phyloP scores from a whole-genome alignment of 2,797 vertebrate genomes.

The Aulostomus chinensis region DNA sequence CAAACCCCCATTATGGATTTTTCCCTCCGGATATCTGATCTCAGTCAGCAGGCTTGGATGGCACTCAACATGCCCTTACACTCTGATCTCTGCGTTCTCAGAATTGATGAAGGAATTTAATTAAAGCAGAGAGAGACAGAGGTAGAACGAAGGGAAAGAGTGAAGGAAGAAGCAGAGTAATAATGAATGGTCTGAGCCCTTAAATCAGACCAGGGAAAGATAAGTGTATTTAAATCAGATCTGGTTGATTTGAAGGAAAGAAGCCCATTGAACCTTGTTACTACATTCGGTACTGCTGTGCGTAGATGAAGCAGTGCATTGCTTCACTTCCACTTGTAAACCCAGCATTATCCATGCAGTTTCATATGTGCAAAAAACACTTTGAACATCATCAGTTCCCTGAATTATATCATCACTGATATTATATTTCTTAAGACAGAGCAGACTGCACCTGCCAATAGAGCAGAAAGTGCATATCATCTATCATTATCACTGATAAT shows the following conservation, averaged over 20 bases:
- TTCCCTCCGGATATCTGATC: slow-evolving; percentile 69
- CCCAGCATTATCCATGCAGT: too few relatives aligned
- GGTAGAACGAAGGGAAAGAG: slow-evolving; percentile 31
- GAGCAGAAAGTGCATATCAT: too few relatives aligned
- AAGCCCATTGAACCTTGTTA: slow-evolving; percentile 45
- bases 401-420: too few relatives aligned
- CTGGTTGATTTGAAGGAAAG: slow-evolving; percentile 45
- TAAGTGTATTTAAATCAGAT: slow-evolving; percentile 67
- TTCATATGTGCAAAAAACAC: too few relatives aligned
- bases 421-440: too few relatives aligned
- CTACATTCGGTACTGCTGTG: slow-evolving; percentile 32
- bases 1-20: slow-evolving; percentile 65
- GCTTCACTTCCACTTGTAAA: background rate
- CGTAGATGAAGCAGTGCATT: slow-evolving; percentile 22
- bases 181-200: slow-evolving; percentile 62
- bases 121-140: slow-evolving; percentile 58
- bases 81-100: slow-evolving; percentile 55
- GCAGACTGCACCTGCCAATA: too few relatives aligned
- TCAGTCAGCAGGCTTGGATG: slow-evolving; percentile 66
- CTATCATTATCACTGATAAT: too few relatives aligned
- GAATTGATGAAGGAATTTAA: slow-evolving; percentile 73
- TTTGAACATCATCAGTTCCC: too few relatives aligned
- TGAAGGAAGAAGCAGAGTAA: slow-evolving; percentile 41
- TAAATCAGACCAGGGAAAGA: slow-evolving; percentile 57
- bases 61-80: slow-evolving; percentile 58